Percentiles rank a stretch among this genome's conserved stretches.
These are phyloP conservation scores for Oreocharis arfaki DNA, from an alignment of 2,113 vertebrate genomes.

Conservation along the genomic window DNA sequence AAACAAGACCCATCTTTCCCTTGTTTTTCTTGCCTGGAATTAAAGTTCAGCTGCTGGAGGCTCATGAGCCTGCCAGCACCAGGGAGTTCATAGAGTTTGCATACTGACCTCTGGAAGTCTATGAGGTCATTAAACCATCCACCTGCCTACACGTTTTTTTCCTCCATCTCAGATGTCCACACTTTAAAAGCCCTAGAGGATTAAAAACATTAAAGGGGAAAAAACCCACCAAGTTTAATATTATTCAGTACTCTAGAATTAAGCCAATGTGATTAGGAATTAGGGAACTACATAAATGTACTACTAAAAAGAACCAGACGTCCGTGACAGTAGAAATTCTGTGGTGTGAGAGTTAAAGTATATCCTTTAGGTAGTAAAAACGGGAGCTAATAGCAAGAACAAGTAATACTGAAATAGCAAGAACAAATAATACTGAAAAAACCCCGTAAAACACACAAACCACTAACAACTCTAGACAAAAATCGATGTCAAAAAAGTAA, in stretches of 20 bases:
- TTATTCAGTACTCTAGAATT: neutral
- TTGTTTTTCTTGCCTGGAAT: neutral
- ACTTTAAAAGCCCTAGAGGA: neutral
- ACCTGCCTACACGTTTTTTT: neutral
- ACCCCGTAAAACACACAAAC: neutral
- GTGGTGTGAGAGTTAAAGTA: neutral
- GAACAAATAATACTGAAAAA: neutral
- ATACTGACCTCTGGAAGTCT: neutral
- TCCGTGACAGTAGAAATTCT: neutral
- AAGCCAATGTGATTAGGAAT: neutral
- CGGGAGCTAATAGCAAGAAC: neutral
- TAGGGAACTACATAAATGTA: neutral
- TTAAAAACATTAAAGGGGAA: neutral
- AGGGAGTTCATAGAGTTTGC: neutral
- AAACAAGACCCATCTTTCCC: neutral
- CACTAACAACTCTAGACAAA: neutral
- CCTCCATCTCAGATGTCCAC: neutral
- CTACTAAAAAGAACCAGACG: neutral
- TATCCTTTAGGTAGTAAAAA: neutral
- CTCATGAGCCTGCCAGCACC: neutral
- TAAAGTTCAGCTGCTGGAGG: neutral
- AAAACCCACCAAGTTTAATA: fast-evolving
- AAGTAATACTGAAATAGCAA: neutral
- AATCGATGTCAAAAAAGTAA: neutral
- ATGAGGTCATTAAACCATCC: neutral